A percentile compares a stretch with the other conserved stretches of the same genome.
These are phyloP conservation scores for Idaea straminata DNA, from an alignment of 2,888 invertebrate genomes.

Conservation along the genomic window DNA sequence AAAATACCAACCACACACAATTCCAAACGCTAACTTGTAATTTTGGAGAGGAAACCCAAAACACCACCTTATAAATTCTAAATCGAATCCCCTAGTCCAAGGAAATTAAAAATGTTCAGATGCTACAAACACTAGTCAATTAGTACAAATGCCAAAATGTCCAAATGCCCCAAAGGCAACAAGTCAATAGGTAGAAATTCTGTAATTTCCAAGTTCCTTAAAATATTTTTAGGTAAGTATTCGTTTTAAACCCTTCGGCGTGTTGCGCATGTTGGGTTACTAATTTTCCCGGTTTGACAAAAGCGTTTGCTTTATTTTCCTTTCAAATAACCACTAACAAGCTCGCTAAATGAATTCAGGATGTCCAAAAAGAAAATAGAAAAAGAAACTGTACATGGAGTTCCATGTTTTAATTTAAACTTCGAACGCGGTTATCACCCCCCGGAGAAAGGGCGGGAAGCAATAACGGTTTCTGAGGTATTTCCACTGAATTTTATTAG, in stretches of 20 bases:
- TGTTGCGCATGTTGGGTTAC: neutral
- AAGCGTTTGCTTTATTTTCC: slow-evolving; percentile 11
- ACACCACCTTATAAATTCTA: too few species aligned
- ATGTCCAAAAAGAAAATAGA: slow-evolving; percentile 25
- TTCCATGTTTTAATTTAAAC: slow-evolving; percentile 34
- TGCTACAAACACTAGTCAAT: too few species aligned
- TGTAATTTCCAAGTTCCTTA: too few species aligned
- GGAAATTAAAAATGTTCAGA: too few species aligned
- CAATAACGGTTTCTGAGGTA: slow-evolving; percentile 21
- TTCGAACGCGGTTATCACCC: slow-evolving; percentile 30
- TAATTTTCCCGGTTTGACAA: neutral
- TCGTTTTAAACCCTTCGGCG: neutral
- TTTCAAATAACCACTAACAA: slow-evolving; percentile 18
- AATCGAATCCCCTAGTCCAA: too few species aligned
- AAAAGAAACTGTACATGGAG: slow-evolving; percentile 23
- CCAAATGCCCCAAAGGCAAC: too few species aligned
- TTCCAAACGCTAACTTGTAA: too few species aligned
- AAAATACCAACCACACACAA: too few species aligned
- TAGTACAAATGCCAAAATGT: too few species aligned
- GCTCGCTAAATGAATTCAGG: slow-evolving; percentile 22
- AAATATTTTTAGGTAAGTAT: neutral
- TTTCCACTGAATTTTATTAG: slow-evolving; percentile 23
- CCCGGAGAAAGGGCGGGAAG: slow-evolving; percentile 17
- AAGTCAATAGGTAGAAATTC: too few species aligned
- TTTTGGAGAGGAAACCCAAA: too few species aligned